These are phyloP conservation scores for Mesorhabditis spiculigera DNA, from an alignment of 2,888 invertebrate species.

Conservation along the genomic window DNA sequence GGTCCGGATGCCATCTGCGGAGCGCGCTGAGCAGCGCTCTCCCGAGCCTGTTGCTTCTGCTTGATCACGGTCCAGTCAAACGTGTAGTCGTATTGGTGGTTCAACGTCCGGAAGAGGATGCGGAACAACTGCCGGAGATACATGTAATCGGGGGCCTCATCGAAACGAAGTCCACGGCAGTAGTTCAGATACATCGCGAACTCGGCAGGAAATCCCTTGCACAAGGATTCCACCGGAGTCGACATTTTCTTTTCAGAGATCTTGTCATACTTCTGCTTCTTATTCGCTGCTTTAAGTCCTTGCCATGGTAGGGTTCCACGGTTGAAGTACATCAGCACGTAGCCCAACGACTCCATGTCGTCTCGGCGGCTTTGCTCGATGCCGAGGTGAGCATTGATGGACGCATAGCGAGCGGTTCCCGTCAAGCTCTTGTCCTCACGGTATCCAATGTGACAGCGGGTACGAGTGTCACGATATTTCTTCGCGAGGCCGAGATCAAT, in stretches of 20 bases:
- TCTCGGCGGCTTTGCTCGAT: conserved; percentile 56
- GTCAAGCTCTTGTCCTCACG: conserved; percentile 95
- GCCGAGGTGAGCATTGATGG: conserved; percentile 97
- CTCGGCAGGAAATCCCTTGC: conserved; percentile 97
- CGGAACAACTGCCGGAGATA: conserved; percentile 95
- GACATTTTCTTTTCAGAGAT: conserved; percentile 99
- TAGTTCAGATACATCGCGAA: conserved; percentile 81
- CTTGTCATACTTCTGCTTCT: conserved; percentile 98
- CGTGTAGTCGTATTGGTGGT: conserved; percentile 71
- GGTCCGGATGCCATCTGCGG: background rate
- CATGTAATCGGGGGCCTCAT: conserved; percentile 98
- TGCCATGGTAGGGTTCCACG: conserved; percentile 87
- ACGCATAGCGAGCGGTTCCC: conserved; percentile 92
- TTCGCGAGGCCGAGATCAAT: conserved; percentile 99
- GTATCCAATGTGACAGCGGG: conserved; percentile 87
- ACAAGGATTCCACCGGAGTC: conserved; percentile 91
- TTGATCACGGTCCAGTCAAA: conserved; percentile 92
- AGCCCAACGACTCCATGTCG: conserved; percentile 61
- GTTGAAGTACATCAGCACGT: conserved; percentile 99
- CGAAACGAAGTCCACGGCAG: conserved; percentile 79
- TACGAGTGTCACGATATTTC: conserved; percentile 83
- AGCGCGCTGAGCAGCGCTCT: conserved; percentile 9
- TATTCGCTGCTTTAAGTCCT: conserved; percentile 90
- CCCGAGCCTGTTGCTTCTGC: conserved; percentile 68
- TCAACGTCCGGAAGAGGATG: conserved; percentile 95